Conservation (phyloP, 2,113 vertebrate genomes). For the Cavia aperea region DNA sequence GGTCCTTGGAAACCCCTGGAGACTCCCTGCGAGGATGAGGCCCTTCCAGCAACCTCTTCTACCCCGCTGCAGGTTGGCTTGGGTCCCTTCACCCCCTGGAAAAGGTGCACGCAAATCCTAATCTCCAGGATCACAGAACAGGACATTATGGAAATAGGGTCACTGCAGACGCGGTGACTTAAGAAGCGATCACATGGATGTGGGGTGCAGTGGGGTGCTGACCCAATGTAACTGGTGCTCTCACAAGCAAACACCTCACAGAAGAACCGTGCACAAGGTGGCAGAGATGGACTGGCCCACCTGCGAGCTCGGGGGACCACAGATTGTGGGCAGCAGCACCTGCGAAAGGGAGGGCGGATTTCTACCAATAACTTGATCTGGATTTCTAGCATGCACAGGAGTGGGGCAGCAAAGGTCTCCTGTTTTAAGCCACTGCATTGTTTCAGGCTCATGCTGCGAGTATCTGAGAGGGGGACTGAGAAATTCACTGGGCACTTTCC, state of each 20-base stretch:
- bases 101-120: background rate
- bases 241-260: background rate
- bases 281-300: accelerated
- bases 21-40: background rate
- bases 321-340: background rate
- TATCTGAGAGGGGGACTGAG: background rate
- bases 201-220: background rate
- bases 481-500: background rate
- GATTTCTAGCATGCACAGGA: background rate
- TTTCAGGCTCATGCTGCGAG: too few relatives aligned
- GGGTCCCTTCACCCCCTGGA: background rate
- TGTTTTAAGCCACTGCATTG: background rate
- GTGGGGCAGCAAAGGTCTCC: background rate
- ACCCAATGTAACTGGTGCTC: background rate
- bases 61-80: background rate
- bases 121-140: background rate
- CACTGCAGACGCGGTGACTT: background rate
- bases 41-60: background rate
- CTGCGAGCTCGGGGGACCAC: background rate
- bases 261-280: background rate
- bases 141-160: background rate
- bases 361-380: too few relatives aligned
- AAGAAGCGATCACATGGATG: background rate
- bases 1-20: background rate
- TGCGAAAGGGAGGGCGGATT: too few relatives aligned